Percentiles rank a stretch among this genome's conserved stretches.
Conservation (phyloP, 1,140 invertebrate species). For the Pantala flavescens region DNA sequence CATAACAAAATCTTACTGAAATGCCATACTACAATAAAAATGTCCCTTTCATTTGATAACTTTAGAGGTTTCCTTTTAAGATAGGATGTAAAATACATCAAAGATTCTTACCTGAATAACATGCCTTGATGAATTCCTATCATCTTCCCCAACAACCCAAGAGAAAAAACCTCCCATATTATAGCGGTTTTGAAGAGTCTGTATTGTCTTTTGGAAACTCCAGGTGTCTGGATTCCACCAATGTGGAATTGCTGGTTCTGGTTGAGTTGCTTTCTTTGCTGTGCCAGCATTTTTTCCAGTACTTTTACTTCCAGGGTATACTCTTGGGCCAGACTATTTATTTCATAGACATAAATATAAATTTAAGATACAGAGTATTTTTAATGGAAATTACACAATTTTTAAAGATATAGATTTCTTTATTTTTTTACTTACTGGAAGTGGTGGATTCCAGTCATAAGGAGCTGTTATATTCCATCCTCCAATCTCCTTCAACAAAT, state of each 20-base stretch:
- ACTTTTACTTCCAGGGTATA: neutral
- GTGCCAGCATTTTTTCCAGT: neutral
- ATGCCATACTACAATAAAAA: no score
- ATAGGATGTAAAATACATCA: no score
- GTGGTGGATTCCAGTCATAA: constrained; percentile 29
- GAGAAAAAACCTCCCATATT: constrained; percentile 82
- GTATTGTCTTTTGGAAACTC: constrained; percentile 64
- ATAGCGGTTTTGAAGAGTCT: constrained; percentile 74
- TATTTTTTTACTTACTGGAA: constrained; percentile 29
- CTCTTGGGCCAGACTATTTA: neutral
- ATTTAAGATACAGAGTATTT: neutral
- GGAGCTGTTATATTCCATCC: constrained; percentile 60
- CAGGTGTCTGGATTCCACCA: constrained; percentile 46
- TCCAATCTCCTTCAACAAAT: constrained; percentile 58
- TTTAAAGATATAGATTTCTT: neutral
- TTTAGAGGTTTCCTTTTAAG: no score
- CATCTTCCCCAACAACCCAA: constrained; percentile 86
- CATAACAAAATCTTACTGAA: no score
- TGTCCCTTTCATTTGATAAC: no score
- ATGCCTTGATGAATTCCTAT: constrained; percentile 78
- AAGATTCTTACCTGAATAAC: constrained; percentile 63
- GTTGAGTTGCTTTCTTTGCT: neutral
- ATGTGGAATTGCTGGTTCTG: constrained; percentile 21
- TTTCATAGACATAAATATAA: neutral
- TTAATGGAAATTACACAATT: neutral